Evolutionary conservation across 2,113 vertebrate genomes (phyloP).

Genomic region (Podarcis cretensis): DNA sequence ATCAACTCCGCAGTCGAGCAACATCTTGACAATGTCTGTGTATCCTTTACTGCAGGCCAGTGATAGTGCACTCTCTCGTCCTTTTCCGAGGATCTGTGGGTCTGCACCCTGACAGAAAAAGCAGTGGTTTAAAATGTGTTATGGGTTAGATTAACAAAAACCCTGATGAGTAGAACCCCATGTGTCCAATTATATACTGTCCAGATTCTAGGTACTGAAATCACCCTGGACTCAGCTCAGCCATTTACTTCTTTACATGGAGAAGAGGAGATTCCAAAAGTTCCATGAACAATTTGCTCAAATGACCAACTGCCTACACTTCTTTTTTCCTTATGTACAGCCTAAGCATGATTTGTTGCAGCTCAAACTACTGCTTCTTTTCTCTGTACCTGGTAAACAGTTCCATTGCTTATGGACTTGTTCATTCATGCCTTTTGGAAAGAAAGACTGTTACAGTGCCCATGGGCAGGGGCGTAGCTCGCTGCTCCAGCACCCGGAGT

Average conservation of each 20-base stretch:
- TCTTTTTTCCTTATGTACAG: neutral
- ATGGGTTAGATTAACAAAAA: neutral
- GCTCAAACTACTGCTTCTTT: neutral
- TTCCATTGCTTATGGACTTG: too few relatives aligned
- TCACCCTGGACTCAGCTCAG: neutral
- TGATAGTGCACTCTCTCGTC: constrained; percentile 94
- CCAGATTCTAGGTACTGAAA: neutral
- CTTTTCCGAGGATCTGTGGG: constrained; percentile 93
- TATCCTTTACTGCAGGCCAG: constrained; percentile 97
- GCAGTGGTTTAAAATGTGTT: neutral
- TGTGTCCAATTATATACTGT: neutral
- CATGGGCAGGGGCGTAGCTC: too few relatives aligned
- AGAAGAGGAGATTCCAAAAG: neutral
- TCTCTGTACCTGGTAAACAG: neutral
- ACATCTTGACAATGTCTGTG: constrained; percentile 97
- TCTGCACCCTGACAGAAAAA: constrained; percentile 85
- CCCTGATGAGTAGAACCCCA: neutral
- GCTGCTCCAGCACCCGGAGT: too few relatives aligned
- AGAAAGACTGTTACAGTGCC: neutral
- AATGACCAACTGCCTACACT: neutral
- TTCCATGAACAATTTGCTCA: neutral
- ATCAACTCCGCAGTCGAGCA: constrained; percentile 96
- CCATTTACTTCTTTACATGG: neutral
- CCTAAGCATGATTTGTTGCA: neutral
- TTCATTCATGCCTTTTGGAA: neutral